Evolutionary conservation across 2,797 vertebrate species (phyloP).

Genomic region (Philypnodon macrostomus): DNA sequence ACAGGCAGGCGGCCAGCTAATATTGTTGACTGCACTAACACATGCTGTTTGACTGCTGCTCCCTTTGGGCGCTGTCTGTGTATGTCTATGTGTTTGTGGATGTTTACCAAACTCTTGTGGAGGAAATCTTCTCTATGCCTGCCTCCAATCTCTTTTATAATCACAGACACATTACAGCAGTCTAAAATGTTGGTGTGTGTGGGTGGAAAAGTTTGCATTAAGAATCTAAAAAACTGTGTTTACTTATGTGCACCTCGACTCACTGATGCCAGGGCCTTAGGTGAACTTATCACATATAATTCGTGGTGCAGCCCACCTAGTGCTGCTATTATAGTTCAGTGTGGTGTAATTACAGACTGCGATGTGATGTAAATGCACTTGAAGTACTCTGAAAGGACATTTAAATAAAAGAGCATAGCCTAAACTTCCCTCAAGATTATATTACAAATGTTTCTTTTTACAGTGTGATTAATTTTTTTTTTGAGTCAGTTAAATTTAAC

Average conservation of each 20-base stretch:
- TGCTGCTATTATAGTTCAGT: conserved; percentile 25
- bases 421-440: too few species aligned
- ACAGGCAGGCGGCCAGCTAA: conserved; percentile 61
- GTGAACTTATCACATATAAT: conserved; percentile 19
- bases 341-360: conserved; percentile 29
- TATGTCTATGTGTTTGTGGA: conserved; percentile 20
- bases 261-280: conserved; percentile 31
- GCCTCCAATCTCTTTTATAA: conserved; percentile 55
- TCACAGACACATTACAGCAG: conserved; percentile 29
- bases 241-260: conserved; percentile 26
- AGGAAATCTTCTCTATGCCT: conserved; percentile 48
- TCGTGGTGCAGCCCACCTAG: conserved; percentile 20
- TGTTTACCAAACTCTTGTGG: conserved; percentile 55
- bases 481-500: too few species aligned
- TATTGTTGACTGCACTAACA: conserved; percentile 67
- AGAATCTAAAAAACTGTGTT: conserved; percentile 16
- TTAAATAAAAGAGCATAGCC: conserved; percentile 10
- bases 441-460: too few species aligned
- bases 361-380: conserved; percentile 17
- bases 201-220: conserved; percentile 38
- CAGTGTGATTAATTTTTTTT: too few species aligned
- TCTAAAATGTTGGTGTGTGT: conserved; percentile 29
- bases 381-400: conserved; percentile 12
- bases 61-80: conserved; percentile 40
- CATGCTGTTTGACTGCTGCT: conserved; percentile 69